Evolutionary conservation across 2,888 invertebrate species (phyloP), one percentile per base, ranked within the genome.

Genomic region (Leptogaster cylindrica): DNA sequence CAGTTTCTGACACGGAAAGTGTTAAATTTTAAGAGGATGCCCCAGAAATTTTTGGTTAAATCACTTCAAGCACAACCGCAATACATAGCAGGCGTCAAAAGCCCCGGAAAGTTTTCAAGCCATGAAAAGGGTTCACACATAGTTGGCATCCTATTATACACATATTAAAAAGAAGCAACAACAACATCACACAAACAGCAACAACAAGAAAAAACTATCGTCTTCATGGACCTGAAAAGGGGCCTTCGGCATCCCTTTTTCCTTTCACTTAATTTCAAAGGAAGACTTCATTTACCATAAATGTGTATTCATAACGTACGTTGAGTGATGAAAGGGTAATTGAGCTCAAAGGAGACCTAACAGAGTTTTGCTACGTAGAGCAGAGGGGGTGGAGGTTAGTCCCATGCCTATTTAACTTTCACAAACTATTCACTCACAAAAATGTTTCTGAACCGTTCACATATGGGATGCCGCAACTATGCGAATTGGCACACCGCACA

Each of bases 1-100:
- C 36, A 55, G 66, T 65, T 51, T 50, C 33, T 69, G 61, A 67
- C 69, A 65, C 55, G 63, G 65, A 50, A 67, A 52, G 69, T 69
- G 69, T 69, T 65, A 69, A 69, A 67, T 67, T 67, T 69, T 69
- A 50, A 65, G 36, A 65, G 31, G 64, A 63, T 63, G 28, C 46
- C 18, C 27, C 31, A 36, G 55, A 36, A 36, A 33, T 16, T 55
- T 36, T 55, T 23, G 55, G 55, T 55, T 55, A 55, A 55, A 55
- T 55, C 55, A 55, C 20, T 55, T 14, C 28, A 31, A 52, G 52
- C 8, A 14, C n/a, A 20, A 55, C 16, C n/a, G 39, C 55, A 55
- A n/a, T 23, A n/a, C 10, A 33, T 16, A 18, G 3, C 55, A 18
- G 39, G 36, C 55, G 31, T 14, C 23, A 23, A 55, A 55, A 55